Percentiles rank a stretch among this genome's conserved stretches.
Conservation (phyloP, 2,113 vertebrate genomes). For the Syrmaticus mikado region DNA sequence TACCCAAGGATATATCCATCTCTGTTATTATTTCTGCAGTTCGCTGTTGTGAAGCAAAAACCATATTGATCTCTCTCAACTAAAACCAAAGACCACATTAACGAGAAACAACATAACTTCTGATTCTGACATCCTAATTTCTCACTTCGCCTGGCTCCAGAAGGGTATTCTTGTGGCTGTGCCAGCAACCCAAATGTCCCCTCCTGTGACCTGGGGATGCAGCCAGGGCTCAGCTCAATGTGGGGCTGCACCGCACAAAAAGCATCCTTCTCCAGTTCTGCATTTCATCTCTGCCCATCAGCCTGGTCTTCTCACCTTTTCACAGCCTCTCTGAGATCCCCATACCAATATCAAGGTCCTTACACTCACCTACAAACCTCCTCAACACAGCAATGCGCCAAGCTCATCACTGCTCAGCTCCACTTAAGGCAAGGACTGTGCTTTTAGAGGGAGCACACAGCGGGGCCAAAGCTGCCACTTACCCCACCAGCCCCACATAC, state of each 20-base stretch:
- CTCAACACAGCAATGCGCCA: neutral
- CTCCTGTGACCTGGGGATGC: neutral
- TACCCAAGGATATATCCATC: accelerated
- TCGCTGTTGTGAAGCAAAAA: neutral
- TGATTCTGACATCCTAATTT: neutral
- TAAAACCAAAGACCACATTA: neutral
- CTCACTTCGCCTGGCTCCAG: accelerated
- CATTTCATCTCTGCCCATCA: neutral
- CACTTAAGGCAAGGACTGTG: neutral
- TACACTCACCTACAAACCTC: neutral
- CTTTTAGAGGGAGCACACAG: neutral
- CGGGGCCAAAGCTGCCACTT: neutral
- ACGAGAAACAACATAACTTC: neutral
- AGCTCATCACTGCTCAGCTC: neutral
- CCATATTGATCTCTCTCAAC: neutral
- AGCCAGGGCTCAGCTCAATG: neutral
- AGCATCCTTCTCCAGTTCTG: neutral
- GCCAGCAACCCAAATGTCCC: neutral
- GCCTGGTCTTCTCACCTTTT: neutral
- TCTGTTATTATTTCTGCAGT: neutral
- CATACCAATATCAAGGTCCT: neutral
- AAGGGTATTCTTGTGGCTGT: neutral
- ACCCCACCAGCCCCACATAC: neutral
- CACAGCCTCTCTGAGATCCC: neutral
- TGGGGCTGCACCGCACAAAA: neutral